Evolutionary conservation across 2,888 invertebrate species (phyloP).

Genomic region (Ceramica pisi): DNA sequence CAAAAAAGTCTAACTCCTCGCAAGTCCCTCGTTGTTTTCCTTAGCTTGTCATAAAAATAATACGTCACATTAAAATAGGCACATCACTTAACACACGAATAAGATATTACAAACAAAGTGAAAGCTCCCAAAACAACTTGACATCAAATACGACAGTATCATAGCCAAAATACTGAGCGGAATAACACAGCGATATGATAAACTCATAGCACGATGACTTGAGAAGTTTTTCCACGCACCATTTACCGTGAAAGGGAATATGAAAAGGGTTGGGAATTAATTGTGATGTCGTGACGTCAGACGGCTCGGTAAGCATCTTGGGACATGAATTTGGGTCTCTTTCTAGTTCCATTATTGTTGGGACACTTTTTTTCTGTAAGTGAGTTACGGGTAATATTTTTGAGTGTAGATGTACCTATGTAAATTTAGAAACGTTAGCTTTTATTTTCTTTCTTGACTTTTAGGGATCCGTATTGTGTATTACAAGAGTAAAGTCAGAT

Average conservation of each 20-base stretch:
- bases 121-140: constrained; percentile 28
- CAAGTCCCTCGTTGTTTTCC: not conserved
- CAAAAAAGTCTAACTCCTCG: not conserved
- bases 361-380: constrained; percentile 32
- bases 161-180: constrained; percentile 34
- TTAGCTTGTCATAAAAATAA: not conserved
- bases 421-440: not conserved
- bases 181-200: constrained; percentile 61
- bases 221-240: constrained; percentile 79
- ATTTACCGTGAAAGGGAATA: constrained; percentile 78
- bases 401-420: constrained; percentile 4
- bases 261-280: constrained; percentile 82
- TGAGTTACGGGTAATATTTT: constrained; percentile 16
- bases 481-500: not conserved
- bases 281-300: constrained; percentile 82
- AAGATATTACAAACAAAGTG: constrained; percentile 5
- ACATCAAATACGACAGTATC: constrained; percentile 34
- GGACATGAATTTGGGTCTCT: constrained; percentile 51
- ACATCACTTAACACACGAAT: not conserved
- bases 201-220: constrained; percentile 67
- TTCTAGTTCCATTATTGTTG: constrained; percentile 54
- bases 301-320: constrained; percentile 63
- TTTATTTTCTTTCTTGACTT: not conserved
- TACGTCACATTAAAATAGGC: not conserved
- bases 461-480: not conserved